Conservation (phyloP, 2,888 invertebrate species). For the Griposia aprilina region DNA sequence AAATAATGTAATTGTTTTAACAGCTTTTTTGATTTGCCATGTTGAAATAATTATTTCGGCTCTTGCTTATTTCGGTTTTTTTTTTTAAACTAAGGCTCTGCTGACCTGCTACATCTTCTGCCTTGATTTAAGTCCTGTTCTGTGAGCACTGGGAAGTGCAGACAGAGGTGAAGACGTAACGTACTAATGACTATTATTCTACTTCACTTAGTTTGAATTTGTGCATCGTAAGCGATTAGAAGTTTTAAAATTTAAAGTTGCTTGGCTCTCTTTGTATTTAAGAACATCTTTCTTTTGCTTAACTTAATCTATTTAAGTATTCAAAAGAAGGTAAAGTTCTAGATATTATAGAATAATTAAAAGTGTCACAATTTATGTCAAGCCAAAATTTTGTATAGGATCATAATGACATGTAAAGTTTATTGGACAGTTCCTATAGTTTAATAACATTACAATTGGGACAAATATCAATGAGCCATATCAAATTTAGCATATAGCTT, state of each 20-base stretch:
- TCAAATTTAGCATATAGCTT: background rate
- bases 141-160: constrained; percentile 18
- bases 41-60: background rate
- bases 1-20: too few species aligned
- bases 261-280: constrained; percentile 3
- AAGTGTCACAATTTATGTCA: background rate
- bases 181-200: constrained; percentile 18
- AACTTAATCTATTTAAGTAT: background rate
- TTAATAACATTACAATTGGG: background rate
- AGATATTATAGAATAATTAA: too few species aligned
- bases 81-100: background rate
- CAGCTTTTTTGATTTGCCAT: too few species aligned
- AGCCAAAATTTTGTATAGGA: background rate
- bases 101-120: background rate
- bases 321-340: background rate
- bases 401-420: background rate
- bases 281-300: constrained; percentile 18
- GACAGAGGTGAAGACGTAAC: constrained; percentile 26
- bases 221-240: constrained; percentile 43
- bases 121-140: constrained; percentile 16
- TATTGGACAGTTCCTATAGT: too few species aligned
- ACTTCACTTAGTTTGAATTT: constrained; percentile 32
- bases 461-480: background rate
- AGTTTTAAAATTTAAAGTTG: constrained; percentile 14
- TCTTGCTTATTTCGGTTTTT: background rate